A percentile compares a stretch with the other conserved stretches of the same genome.
Evolutionary conservation across 2,113 vertebrate species (phyloP).

Genomic region (Esox niger): DNA sequence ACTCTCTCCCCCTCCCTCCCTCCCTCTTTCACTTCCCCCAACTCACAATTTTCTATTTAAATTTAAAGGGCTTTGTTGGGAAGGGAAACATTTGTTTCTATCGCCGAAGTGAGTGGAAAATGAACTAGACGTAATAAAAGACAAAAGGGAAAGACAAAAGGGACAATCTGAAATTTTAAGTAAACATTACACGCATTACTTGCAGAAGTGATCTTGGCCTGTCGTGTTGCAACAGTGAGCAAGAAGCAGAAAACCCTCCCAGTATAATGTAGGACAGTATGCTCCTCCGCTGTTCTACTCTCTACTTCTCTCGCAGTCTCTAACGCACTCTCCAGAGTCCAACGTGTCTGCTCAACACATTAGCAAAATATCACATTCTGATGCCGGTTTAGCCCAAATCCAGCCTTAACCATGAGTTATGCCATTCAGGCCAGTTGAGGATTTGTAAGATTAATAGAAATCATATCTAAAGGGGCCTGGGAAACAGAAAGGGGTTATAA

Average conservation of each 20-base stretch:
- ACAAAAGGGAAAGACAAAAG: too few relatives aligned
- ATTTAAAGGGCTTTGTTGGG: too few relatives aligned
- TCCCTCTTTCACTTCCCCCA: too few relatives aligned
- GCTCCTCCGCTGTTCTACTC: not conserved
- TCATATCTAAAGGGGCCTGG: slow-evolving; percentile 45
- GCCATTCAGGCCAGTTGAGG: slow-evolving; percentile 36
- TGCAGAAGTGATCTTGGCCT: too few relatives aligned
- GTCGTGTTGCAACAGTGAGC: too few relatives aligned
- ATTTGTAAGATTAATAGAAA: slow-evolving; percentile 54
- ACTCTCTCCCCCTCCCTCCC: slow-evolving; percentile 10
- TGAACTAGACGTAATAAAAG: too few relatives aligned
- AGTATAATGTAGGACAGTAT: not conserved
- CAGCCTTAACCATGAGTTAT: slow-evolving; percentile 64
- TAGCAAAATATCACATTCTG: slow-evolving; percentile 58
- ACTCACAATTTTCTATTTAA: too few relatives aligned
- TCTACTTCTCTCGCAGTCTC: not conserved
- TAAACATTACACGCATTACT: too few relatives aligned
- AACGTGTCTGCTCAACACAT: slow-evolving; percentile 53
- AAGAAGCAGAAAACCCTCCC: not conserved
- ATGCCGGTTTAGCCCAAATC: slow-evolving; percentile 62
- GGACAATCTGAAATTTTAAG: too few relatives aligned
- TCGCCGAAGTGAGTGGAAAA: too few relatives aligned
- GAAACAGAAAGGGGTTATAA: slow-evolving; percentile 17
- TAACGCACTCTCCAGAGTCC: too few relatives aligned
- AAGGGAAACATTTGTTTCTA: too few relatives aligned